These are phyloP conservation scores for Heliconius nattereri DNA, from an alignment of 1,140 invertebrate species.

Conservation along the genomic window DNA sequence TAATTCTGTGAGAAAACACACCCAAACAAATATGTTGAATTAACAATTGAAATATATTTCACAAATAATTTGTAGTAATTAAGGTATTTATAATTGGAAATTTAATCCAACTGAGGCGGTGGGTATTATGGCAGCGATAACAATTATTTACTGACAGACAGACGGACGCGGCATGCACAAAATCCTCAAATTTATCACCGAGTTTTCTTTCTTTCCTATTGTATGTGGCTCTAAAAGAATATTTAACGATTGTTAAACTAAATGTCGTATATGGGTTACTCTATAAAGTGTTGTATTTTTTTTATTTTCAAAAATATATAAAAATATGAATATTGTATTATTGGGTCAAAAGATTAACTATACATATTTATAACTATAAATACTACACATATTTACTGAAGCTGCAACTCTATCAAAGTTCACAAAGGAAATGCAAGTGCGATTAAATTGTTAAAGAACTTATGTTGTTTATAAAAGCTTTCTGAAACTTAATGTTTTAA, in stretches of 20 bases:
- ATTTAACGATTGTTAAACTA: background rate
- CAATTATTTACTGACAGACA: background rate
- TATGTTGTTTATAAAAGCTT: background rate
- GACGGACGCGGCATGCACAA: no score
- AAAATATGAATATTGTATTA: no score
- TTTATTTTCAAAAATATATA: no score
- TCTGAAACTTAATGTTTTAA: background rate
- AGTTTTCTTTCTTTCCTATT: background rate
- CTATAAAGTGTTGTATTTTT: background rate
- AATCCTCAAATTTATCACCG: background rate
- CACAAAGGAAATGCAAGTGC: background rate
- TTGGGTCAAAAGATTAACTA: no score
- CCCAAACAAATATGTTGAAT: no score
- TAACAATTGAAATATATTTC: no score
- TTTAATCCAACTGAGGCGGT: background rate
- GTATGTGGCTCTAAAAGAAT: background rate
- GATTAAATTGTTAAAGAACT: conserved; percentile 1
- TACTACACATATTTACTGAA: background rate
- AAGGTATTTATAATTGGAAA: background rate
- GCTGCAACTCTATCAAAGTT: no score
- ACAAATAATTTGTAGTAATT: no score
- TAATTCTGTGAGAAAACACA: no score
- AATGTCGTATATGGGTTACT: background rate
- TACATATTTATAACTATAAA: background rate
- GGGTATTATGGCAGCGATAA: background rate